Percentiles rank a stretch among this genome's conserved stretches.
phyloP scores from a whole-genome alignment of 2,797 vertebrate genomes.

The Cetoscarus ocellatus region DNA sequence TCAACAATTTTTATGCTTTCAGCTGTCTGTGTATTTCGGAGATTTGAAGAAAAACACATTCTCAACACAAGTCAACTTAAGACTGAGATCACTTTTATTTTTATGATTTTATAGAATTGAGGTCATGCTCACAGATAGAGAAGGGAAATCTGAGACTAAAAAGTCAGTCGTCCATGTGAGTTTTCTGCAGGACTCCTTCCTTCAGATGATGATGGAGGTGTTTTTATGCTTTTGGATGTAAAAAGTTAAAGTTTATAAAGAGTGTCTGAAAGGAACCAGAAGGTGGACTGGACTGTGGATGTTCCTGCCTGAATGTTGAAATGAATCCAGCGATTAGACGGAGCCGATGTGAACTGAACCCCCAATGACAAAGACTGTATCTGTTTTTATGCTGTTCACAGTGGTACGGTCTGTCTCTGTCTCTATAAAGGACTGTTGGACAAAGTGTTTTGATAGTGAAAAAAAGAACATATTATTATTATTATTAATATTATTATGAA shows the following conservation, averaged over 20 bases:
- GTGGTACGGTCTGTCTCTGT: constrained; percentile 50
- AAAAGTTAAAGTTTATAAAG: constrained; percentile 12
- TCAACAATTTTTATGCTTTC: no score
- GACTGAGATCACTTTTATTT: no score
- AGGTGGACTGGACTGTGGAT: constrained; percentile 1
- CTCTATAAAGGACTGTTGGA: constrained; percentile 61
- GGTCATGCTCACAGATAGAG: no score
- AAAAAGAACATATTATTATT: constrained; percentile 45
- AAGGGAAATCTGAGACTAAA: no score
- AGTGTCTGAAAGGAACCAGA: constrained; percentile 10
- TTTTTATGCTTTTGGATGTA: constrained; percentile 12
- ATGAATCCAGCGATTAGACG: constrained; percentile 41
- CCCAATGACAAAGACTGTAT: constrained; percentile 13
- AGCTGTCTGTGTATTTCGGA: no score
- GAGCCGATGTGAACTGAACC: constrained; percentile 14
- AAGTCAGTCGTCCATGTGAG: background rate
- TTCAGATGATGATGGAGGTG: background rate
- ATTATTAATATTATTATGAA: constrained; percentile 50
- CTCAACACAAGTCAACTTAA: no score
- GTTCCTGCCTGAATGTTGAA: background rate
- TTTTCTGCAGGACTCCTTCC: constrained; percentile 10
- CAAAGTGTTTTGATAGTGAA: constrained; percentile 76
- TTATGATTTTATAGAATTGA: no score
- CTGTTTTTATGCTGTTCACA: constrained; percentile 33
- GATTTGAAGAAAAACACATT: no score